phyloP scores from a whole-genome alignment of 64 coral and sea anemone species.

The Pocillopora damicornis region DNA sequence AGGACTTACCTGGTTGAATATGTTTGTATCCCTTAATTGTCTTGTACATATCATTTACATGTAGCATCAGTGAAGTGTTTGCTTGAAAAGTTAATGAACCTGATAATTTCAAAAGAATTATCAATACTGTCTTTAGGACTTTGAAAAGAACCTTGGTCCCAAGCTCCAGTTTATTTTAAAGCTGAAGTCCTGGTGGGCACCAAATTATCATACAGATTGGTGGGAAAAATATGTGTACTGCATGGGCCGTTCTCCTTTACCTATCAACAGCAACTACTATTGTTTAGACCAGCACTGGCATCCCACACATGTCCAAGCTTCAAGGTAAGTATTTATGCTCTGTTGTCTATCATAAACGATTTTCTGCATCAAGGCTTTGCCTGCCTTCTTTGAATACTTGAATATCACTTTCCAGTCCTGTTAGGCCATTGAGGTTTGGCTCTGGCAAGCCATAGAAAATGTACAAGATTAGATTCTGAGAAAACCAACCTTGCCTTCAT shows the following conservation, averaged over 20 bases:
- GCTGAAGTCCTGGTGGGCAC: constrained; percentile 90
- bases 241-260: constrained; percentile 76
- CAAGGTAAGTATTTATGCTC: constrained; percentile 43
- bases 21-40: too few species aligned
- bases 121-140: constrained; percentile 52
- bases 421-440: too few species aligned
- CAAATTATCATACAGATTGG: constrained; percentile 96
- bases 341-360: too few species aligned
- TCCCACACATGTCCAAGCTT: constrained; percentile 64
- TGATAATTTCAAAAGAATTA: too few species aligned
- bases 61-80: too few species aligned
- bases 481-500: too few species aligned
- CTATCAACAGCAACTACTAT: constrained; percentile 97
- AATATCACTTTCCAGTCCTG: not conserved
- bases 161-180: constrained; percentile 92
- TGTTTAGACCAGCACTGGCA: constrained; percentile 88
- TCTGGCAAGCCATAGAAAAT: too few species aligned
- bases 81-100: too few species aligned
- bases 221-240: constrained; percentile 99
- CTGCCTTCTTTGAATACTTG: not conserved
- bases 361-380: not conserved
- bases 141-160: constrained; percentile 93
- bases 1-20: too few species aligned
- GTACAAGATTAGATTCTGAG: too few species aligned
- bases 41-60: too few species aligned